phyloP scores from a whole-genome alignment of 2,113 vertebrate genomes.

The Tachysurus fulvidraco region DNA sequence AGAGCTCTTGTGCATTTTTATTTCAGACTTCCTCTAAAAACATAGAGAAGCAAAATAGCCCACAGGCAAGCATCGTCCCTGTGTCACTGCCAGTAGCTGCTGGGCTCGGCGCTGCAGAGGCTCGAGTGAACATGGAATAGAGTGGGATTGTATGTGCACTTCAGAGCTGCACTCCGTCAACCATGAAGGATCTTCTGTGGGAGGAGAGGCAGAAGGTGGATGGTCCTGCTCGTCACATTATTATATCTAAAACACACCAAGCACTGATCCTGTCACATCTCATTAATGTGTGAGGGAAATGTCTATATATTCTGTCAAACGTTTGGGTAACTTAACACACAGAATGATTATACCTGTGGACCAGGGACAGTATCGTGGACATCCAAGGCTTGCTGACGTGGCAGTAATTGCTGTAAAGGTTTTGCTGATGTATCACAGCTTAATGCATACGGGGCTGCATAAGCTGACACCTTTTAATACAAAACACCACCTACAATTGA shows the following conservation, averaged over 20 bases:
- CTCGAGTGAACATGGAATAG: conserved; percentile 9
- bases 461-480: too few species aligned
- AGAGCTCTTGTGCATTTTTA: conserved; percentile 10
- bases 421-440: too few species aligned
- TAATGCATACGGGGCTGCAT: too few species aligned
- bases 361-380: too few species aligned
- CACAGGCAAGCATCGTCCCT: neutral
- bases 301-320: neutral
- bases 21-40: neutral
- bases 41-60: neutral
- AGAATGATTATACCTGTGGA: neutral
- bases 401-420: too few species aligned
- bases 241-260: conserved; percentile 9
- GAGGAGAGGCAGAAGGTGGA: neutral
- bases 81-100: neutral
- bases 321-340: conserved; percentile 4
- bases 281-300: neutral
- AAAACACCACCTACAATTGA: too few species aligned
- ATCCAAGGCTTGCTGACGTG: too few species aligned
- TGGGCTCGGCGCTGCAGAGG: neutral
- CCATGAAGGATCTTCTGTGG: neutral
- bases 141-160: neutral
- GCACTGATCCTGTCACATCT: neutral
- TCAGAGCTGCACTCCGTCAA: neutral
- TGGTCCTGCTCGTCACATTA: neutral